Base-by-base conservation (phyloP, 1,140 invertebrate species). In the Procambarus clarkii region DNA sequence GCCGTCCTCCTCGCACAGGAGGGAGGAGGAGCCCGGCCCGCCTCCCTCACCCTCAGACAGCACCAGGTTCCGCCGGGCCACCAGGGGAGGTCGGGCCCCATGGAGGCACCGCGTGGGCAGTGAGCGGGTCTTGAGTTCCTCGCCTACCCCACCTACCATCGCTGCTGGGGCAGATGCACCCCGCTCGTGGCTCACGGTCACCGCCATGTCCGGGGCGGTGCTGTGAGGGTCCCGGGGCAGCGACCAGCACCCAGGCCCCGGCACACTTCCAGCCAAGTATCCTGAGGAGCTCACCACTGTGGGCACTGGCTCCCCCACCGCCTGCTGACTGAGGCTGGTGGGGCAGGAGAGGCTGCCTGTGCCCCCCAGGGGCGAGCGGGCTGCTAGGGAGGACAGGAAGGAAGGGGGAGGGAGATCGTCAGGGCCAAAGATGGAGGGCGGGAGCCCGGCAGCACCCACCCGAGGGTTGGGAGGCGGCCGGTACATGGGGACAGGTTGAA, bases 271-370 rank as follows among this genome's bases (percentile, higher is more conserved):
- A 60, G 50, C 60, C 54, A 79, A 34, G 80, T 74, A 84, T 8
- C 88, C 50, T 60, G 64, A 44, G 64, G 81, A 34, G 18, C 54
- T 48, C n/a, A 34, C 0, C 85, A 24, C 50, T 9, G 82, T 48
- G 58, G 69, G 58, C 69, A 89, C 74, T 71, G 88, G 77, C 46
- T 60, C 81, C 15, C 86, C 92, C 46, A 69, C 81, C 7, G 90
- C 92, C 87, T 93, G 92, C 78, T 92, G 79, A 60, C 92, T 93
- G 69, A 93, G 91, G 76, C 92, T 93, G 34, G 92, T 93, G 48
- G 92, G 92, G 88, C 92, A 93, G 54, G 91, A 92, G 34, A 93
- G 91, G 80, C 91, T 92, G 1, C 92, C 92, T 5, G 92, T 85
- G n/a, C 92, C 89, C 15, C 92, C 92, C 7, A 91, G 74, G 9